Evolutionary conservation across 2,113 vertebrate species (phyloP), one percentile per base, ranked within the genome.

Genomic region (Xerus inauris): DNA sequence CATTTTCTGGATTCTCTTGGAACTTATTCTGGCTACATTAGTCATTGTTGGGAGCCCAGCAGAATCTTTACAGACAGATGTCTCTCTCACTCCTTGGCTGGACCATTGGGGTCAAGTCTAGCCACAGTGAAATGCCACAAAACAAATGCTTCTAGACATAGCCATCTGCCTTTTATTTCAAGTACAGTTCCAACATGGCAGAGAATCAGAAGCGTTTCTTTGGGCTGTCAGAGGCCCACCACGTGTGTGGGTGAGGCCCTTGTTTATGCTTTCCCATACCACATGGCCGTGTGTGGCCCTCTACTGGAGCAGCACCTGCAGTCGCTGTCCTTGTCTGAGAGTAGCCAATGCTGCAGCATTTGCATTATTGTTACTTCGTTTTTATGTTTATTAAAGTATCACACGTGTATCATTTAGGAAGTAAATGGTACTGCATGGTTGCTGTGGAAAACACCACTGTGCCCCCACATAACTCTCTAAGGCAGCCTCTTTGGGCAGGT

Each of bases 381-480:
- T 67, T 87, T 81, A 28, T 40, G 6, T 64, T 47, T 75, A 8
- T 71, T 87, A 40, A 83, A 59, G 28, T 64, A 71, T 32, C 26
- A 24, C 22, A 12, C 0, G 2, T 1, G 3, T 8, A 20, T 83
- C 72, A 4, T 79, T 57, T 82, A 79, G 57, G 75, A 94, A 92
- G 38, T 59, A 69, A 1, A 4, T 22, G 67, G 22, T 54, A n/a
- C 20, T 51, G 6, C 8, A 5, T 12, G 20, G 26, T n/a, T 79
- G n/a, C 14, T 49, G 22, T 69, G 20, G 75, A 12, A 84, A 75
- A 7, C 11, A 62, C 64, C 38, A 17, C 30, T 7, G 0, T 20
- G 2, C 20, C 71, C 1, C 32, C 40, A 4, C 19, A 8, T 2
- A 20, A 2, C 64, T n/a, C 4, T 35, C 54, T 24, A 5, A 8